phyloP scores from a whole-genome alignment of 2,888 invertebrate species.

The Thereva unica region DNA sequence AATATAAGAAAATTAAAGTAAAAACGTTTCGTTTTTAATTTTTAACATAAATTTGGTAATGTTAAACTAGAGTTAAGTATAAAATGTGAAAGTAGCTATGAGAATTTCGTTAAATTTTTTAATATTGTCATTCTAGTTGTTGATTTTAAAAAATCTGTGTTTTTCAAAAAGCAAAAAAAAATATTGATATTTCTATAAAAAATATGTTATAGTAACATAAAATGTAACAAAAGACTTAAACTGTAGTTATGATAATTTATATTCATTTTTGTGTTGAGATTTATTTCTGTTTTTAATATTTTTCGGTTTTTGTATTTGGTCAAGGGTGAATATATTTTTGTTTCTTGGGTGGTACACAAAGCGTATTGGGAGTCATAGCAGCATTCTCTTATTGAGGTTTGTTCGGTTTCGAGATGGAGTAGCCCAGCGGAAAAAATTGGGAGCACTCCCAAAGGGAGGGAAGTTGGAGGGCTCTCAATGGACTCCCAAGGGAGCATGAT shows the following conservation, averaged over 20 bases:
- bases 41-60: constrained; percentile 29
- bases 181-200: constrained; percentile 5
- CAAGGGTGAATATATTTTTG: too few species aligned
- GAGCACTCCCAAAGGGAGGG: too few species aligned
- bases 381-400: too few species aligned
- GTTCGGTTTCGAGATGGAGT: too few species aligned
- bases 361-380: too few species aligned
- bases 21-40: constrained; percentile 30
- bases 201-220: constrained; percentile 23
- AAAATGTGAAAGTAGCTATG: constrained; percentile 30
- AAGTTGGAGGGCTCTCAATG: too few species aligned
- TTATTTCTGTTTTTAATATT: not conserved
- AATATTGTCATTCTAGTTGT: constrained; percentile 25
- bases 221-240: constrained; percentile 27
- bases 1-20: constrained; percentile 28
- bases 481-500: too few species aligned
- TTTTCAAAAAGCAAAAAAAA: constrained; percentile 2
- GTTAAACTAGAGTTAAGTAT: constrained; percentile 12
- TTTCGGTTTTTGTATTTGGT: not conserved
- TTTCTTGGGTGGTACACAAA: too few species aligned
- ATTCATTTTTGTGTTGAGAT: not conserved
- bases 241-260: constrained; percentile 7
- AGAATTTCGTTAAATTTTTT: constrained; percentile 24
- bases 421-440: too few species aligned
- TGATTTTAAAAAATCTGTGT: constrained; percentile 27